Evolutionary conservation across 2,113 vertebrate genomes (phyloP), one percentile per base, ranked within the genome.

Genomic region (Notothenia rossii): DNA sequence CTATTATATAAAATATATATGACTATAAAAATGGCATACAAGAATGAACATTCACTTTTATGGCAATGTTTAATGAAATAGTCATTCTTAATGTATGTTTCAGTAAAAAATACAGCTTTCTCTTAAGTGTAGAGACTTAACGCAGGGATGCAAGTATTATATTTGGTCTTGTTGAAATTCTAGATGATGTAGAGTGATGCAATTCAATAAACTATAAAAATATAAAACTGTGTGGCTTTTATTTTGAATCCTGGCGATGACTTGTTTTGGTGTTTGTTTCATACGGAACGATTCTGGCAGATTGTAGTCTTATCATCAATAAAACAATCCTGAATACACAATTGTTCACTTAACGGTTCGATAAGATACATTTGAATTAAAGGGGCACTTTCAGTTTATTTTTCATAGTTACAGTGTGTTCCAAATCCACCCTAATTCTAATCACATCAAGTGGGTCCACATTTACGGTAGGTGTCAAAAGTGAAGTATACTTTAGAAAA

Each of bases 21-120:
- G 84, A 94, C 75, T 84, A 87, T 86, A 92, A 92, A 83, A 79
- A 89, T 84, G 85, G 82, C 77, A 91, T 89, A 88, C 74, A 84
- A 89, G 90, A 92, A 95, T 94, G 91, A 94, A 91, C 63, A 86
- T 88, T 92, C 85, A 93, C 90, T 95, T 96, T 94, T 93, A 93
- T 94, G 94, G 91, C 88, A 91, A 91, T 93, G 93, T 95, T 95
- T 95, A 92, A 94, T 92, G 90, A 94, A 92, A 92, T 93, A 91
- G 80, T 92, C 93, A 92, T 94, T 94, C 93, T 92, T 93, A 91
- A 82, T 93, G 93, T 95, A 95, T 95, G 95, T 96, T 96, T 94
- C 92, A 87, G 94, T 95, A 94, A 93, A 58, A 93, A 91, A 40
- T 40, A 40, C 82, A 60, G 91, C 90, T 92, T 93, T 94, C 91